Conservation (phyloP, 2,888 invertebrate genomes). For the Graphium colonna region DNA sequence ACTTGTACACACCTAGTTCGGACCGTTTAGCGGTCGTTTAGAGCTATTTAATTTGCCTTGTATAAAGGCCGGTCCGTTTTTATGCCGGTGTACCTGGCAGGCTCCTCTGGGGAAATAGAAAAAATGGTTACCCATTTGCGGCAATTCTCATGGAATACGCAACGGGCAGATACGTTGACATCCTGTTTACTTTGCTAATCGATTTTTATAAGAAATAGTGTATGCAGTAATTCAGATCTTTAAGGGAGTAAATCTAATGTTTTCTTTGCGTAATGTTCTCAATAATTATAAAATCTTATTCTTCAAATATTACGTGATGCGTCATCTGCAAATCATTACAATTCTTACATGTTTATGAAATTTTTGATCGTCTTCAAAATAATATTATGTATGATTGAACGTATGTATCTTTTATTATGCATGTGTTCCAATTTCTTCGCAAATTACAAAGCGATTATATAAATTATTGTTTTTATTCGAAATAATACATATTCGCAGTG, state of each 20-base stretch:
- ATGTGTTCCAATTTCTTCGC: too few relatives aligned
- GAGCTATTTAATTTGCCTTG: constrained; percentile 22
- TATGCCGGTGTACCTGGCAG: constrained; percentile 6
- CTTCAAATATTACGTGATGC: too few relatives aligned
- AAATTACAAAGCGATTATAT: too few relatives aligned
- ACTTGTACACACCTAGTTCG: constrained; percentile 16
- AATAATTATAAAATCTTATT: too few relatives aligned
- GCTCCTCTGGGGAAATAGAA: constrained; percentile 14
- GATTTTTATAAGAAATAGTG: neutral
- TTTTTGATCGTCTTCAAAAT: too few relatives aligned
- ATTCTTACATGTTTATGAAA: too few relatives aligned
- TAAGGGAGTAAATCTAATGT: neutral
- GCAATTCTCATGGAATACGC: neutral
- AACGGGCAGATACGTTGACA: neutral
- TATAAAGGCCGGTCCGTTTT: constrained; percentile 19
- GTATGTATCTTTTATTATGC: too few relatives aligned
- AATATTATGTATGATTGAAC: too few relatives aligned
- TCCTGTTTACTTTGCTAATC: neutral
- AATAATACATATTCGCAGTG: too few relatives aligned
- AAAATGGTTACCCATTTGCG: constrained; percentile 1
- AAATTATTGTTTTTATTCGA: too few relatives aligned
- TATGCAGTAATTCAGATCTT: neutral
- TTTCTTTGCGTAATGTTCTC: neutral
- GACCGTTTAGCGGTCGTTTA: constrained; percentile 20
- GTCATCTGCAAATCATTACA: too few relatives aligned